These are phyloP conservation scores for Enteromius radiatus DNA, from an alignment of 2,797 vertebrate genomes.

Conservation along the genomic window DNA sequence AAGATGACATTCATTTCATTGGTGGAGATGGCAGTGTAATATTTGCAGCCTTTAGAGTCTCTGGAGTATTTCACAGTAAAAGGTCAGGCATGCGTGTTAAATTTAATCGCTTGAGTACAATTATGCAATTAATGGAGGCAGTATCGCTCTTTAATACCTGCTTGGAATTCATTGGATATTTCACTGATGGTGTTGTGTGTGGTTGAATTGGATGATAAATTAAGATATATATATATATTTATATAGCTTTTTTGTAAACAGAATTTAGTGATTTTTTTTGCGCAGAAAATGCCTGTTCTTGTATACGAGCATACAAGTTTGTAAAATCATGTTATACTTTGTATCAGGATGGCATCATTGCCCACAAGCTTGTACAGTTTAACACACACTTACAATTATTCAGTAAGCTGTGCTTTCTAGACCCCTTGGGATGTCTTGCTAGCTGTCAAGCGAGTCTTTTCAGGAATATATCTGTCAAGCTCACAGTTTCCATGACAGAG, in stretches of 20 bases:
- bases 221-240: background rate
- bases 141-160: slow-evolving; percentile 52
- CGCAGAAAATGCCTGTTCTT: background rate
- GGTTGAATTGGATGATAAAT: slow-evolving; percentile 4
- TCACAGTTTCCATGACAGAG: slow-evolving; percentile 47
- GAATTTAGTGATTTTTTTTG: background rate
- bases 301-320: background rate
- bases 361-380: slow-evolving; percentile 13
- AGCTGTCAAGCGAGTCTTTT: slow-evolving; percentile 50
- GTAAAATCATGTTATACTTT: background rate
- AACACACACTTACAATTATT: slow-evolving; percentile 19
- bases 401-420: slow-evolving; percentile 25
- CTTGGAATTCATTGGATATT: slow-evolving; percentile 56
- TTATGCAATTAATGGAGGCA: slow-evolving; percentile 61
- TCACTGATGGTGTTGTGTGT: slow-evolving; percentile 33
- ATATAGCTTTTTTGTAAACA: background rate
- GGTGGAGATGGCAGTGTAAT: slow-evolving; percentile 14
- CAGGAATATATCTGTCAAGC: slow-evolving; percentile 53
- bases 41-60: slow-evolving; percentile 19
- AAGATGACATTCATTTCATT: slow-evolving; percentile 38
- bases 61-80: slow-evolving; percentile 58
- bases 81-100: slow-evolving; percentile 66
- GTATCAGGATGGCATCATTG: background rate
- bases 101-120: slow-evolving; percentile 64
- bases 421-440: slow-evolving; percentile 42